Evolutionary conservation across 2,113 vertebrate species (phyloP).

Genomic region (Amphiprion percula): DNA sequence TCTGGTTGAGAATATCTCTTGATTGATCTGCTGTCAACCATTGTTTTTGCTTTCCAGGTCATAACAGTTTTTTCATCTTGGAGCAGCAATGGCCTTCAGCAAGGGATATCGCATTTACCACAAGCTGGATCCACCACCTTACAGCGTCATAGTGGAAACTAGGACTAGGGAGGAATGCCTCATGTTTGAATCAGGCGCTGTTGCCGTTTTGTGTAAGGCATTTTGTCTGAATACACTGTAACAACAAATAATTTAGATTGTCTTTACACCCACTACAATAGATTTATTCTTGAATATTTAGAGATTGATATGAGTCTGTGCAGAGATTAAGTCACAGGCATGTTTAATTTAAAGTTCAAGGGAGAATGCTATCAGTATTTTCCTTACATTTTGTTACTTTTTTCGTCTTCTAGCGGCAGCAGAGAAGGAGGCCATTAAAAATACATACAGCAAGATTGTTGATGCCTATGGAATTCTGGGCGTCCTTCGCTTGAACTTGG

Average conservation of each 20-base stretch:
- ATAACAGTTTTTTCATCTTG: slow-evolving; percentile 54
- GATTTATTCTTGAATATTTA: neutral
- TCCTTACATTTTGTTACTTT: slow-evolving; percentile 9
- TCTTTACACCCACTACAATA: neutral
- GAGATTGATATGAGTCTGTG: neutral
- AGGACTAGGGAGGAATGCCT: slow-evolving; percentile 94
- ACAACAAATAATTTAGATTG: neutral
- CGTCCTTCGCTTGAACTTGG: slow-evolving; percentile 94
- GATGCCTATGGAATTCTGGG: slow-evolving; percentile 97
- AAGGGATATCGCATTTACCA: slow-evolving; percentile 98
- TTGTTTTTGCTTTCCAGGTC: slow-evolving; percentile 55
- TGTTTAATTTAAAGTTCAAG: neutral
- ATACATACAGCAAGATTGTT: slow-evolving; percentile 92
- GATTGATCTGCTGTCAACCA: neutral
- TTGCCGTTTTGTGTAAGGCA: slow-evolving; percentile 95
- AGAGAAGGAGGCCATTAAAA: slow-evolving; percentile 96
- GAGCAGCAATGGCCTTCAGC: slow-evolving; percentile 94
- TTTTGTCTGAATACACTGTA: slow-evolving; percentile 22
- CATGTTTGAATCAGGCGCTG: slow-evolving; percentile 97
- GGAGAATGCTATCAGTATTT: neutral
- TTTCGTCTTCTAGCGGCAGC: slow-evolving; percentile 86
- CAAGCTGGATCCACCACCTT: slow-evolving; percentile 95
- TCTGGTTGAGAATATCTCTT: neutral
- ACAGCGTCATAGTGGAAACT: slow-evolving; percentile 96
- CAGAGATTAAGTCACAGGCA: neutral